Base-by-base conservation (phyloP, 2,797 vertebrate species). In the Glyptemys insculpta region DNA sequence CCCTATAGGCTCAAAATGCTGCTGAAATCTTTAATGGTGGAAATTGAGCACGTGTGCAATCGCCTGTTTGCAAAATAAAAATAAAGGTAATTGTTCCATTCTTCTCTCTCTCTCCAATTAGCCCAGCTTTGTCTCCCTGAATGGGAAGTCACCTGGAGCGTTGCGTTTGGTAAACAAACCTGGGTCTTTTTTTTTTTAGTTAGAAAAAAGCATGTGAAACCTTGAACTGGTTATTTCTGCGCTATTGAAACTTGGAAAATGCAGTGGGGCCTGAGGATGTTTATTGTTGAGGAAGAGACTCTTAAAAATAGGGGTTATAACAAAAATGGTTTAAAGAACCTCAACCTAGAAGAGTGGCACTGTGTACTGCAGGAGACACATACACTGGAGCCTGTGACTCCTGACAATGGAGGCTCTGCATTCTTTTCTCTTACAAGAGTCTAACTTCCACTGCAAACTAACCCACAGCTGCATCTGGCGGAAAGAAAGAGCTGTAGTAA, bases 1-100 rank as follows among this genome's bases (percentile, higher is more conserved):
- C 5, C 0, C 16, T 12, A n/a, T 8, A 3, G 0, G 0, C 25
- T 2, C 34, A 14, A 5, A 41, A 14, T 6, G 0, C 3, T 47
- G 4, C 57, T 11, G 68, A 23, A 44, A 3, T 1, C 25, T 3
- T 54, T 3, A 62, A 10, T 7, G 3, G 37, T 37, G 62, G 80
- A 41, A 54, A 12, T 8, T 2, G 18, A 25, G 21, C 0, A 0
- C 15, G 1, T 52, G 49, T 5, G 83, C 21, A 0, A 49, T 21
- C 4, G 14, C n/a, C n/a, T 72, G 19, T 29, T n/a, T 44, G 49
- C 74, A 9, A 54, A 25, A 31, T 4, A 54, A 80, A 83, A 29
- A 29, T 1, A 23, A 18, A 87, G 18, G 52, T 0, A 7, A 23
- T 19, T 83, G n/a, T 37, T 68, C 41, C n/a, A 44, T 15, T 18